phyloP scores from a whole-genome alignment of 2,113 vertebrate genomes.

The Phoxinus phoxinus region DNA sequence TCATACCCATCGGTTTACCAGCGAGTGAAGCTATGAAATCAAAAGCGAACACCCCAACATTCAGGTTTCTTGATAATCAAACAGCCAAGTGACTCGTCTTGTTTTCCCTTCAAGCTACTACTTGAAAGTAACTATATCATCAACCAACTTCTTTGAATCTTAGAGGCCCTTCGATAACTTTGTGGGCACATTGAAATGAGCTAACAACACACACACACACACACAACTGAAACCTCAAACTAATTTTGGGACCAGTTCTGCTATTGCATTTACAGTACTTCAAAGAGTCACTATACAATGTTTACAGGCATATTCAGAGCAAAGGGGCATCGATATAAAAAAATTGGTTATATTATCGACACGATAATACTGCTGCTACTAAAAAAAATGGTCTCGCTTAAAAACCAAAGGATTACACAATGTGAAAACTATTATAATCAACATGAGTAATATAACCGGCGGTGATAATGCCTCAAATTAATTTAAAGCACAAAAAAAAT shows the following conservation, averaged over 20 bases:
- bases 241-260: conserved; percentile 35
- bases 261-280: not conserved
- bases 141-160: conserved; percentile 43
- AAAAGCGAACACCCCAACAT: conserved; percentile 42
- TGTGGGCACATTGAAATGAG: not conserved
- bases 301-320: conserved; percentile 17
- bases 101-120: conserved; percentile 30
- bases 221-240: not conserved
- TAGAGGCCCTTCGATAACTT: conserved; percentile 8
- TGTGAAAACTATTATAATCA: conserved; percentile 22
- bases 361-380: conserved; percentile 34
- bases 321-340: conserved; percentile 31
- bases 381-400: conserved; percentile 36
- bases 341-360: conserved; percentile 44
- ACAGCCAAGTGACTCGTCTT: not conserved
- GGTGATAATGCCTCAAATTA: not conserved
- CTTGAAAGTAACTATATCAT: conserved; percentile 4
- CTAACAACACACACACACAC: conserved; percentile 8
- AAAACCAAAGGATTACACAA: conserved; percentile 41
- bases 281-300: conserved; percentile 12
- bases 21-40: conserved; percentile 43
- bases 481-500: not conserved
- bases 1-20: conserved; percentile 44
- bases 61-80: conserved; percentile 33
- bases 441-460: not conserved